phyloP scores from a whole-genome alignment of 2,797 vertebrate genomes.

The Chaetophractus vellerosus region DNA sequence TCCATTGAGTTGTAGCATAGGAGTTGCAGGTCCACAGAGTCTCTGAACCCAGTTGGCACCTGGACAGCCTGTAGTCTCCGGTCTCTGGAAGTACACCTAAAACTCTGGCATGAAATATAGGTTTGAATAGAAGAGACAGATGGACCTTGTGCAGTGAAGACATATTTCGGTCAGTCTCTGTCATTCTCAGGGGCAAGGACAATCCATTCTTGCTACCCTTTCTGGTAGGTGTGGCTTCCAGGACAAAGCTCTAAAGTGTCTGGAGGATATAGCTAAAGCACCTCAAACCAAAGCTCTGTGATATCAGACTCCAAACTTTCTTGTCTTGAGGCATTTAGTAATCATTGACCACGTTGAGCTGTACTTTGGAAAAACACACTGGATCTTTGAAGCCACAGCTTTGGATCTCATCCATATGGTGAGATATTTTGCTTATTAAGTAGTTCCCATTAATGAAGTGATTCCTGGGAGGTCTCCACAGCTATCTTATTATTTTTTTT shows the following conservation, averaged over 20 bases:
- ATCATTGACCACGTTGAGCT: background rate
- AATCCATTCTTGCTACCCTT: background rate
- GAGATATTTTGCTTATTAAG: slow-evolving; percentile 78
- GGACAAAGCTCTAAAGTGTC: background rate
- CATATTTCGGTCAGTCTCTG: no score
- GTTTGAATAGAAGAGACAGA: no score
- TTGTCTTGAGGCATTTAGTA: background rate
- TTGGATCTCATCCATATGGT: slow-evolving; percentile 23
- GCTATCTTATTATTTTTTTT: background rate
- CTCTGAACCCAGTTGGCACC: no score
- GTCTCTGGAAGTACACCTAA: no score
- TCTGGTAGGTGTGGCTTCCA: background rate
- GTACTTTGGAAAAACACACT: background rate
- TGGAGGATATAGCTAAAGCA: background rate
- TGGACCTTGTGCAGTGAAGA: no score
- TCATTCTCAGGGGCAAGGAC: no score
- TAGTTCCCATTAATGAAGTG: slow-evolving; percentile 75
- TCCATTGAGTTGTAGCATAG: no score
- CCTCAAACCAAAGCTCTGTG: background rate
- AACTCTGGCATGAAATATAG: no score
- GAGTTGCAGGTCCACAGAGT: no score
- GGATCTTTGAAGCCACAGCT: background rate
- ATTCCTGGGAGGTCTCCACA: slow-evolving; percentile 76
- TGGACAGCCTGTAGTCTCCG: no score
- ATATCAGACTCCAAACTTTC: background rate